Evolutionary conservation across 1,140 invertebrate genomes (phyloP).

Genomic region (Adoxophyes honmai): DNA sequence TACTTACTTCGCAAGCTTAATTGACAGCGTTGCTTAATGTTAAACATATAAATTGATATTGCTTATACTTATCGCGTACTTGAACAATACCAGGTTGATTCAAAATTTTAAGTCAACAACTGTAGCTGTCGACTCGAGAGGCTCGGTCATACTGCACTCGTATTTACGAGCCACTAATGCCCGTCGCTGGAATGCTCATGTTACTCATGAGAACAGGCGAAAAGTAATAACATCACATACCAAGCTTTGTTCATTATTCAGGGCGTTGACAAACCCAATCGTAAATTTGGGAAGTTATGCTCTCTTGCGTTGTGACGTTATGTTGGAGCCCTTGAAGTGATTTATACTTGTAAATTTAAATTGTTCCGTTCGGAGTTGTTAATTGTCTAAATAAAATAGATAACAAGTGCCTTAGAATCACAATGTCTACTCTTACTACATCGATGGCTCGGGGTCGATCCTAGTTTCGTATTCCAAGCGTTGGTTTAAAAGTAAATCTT

Average conservation of each 20-base stretch:
- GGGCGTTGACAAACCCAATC: constrained; percentile 25
- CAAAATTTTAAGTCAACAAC: neutral
- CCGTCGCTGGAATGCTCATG: constrained; percentile 24
- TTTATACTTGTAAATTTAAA: no score
- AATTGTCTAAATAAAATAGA: no score
- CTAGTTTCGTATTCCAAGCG: no score
- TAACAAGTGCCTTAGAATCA: no score
- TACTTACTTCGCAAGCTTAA: neutral
- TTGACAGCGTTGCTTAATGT: neutral
- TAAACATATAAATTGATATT: constrained; percentile 8
- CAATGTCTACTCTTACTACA: no score
- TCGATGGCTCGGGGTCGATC: no score
- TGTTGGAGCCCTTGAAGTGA: no score
- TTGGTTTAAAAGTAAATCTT: no score
- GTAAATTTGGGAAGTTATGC: constrained; percentile 21
- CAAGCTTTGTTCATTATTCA: constrained; percentile 26
- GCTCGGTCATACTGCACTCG: constrained; percentile 22
- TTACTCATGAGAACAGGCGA: constrained; percentile 18
- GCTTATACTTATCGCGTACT: neutral
- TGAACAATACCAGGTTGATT: constrained; percentile 9
- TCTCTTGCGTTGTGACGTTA: neutral
- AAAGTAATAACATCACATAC: constrained; percentile 25
- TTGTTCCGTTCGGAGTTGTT: no score
- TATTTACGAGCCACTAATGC: constrained; percentile 42
- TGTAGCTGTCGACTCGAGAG: constrained; percentile 2